A percentile compares a stretch with the other conserved stretches of the same genome.
Evolutionary conservation across 2,888 invertebrate species (phyloP).

Genomic region (Lysandra bellargus): DNA sequence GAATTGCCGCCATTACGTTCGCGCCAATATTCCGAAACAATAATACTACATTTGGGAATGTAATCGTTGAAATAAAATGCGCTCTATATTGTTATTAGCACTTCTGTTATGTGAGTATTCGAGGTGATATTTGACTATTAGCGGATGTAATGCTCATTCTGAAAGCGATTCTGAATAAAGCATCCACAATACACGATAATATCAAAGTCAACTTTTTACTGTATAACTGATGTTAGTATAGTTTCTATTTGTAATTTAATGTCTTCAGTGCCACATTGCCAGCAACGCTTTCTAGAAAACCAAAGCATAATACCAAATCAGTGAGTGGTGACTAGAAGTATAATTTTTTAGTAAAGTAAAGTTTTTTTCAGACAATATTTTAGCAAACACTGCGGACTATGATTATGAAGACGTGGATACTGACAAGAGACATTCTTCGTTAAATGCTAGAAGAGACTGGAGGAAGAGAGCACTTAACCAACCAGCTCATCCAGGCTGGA

Average conservation of each 20-base stretch:
- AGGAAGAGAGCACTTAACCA: slow-evolving; percentile 62
- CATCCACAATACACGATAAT: too few species aligned
- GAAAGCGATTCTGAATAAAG: too few species aligned
- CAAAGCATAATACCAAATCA: not conserved
- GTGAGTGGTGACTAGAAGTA: not conserved
- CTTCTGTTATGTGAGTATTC: slow-evolving; percentile 66
- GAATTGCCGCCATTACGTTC: slow-evolving; percentile 34
- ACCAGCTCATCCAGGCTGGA: slow-evolving; percentile 56
- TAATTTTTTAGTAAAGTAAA: not conserved
- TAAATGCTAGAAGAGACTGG: slow-evolving; percentile 67
- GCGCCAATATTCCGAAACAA: slow-evolving; percentile 48
- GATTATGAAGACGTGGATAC: slow-evolving; percentile 66
- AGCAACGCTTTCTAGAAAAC: not conserved
- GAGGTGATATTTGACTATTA: not conserved
- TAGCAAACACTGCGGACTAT: slow-evolving; percentile 56
- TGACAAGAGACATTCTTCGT: slow-evolving; percentile 56
- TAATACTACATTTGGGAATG: slow-evolving; percentile 38
- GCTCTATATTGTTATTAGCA: slow-evolving; percentile 62
- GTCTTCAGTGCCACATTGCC: too few species aligned
- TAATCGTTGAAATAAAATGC: slow-evolving; percentile 47
- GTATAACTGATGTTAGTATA: too few species aligned
- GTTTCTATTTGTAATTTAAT: too few species aligned
- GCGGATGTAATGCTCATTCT: not conserved
- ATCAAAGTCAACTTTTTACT: too few species aligned
- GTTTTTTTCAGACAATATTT: slow-evolving; percentile 61